Conservation (phyloP, 2,113 vertebrate genomes). For the Callopanchax toddi region DNA sequence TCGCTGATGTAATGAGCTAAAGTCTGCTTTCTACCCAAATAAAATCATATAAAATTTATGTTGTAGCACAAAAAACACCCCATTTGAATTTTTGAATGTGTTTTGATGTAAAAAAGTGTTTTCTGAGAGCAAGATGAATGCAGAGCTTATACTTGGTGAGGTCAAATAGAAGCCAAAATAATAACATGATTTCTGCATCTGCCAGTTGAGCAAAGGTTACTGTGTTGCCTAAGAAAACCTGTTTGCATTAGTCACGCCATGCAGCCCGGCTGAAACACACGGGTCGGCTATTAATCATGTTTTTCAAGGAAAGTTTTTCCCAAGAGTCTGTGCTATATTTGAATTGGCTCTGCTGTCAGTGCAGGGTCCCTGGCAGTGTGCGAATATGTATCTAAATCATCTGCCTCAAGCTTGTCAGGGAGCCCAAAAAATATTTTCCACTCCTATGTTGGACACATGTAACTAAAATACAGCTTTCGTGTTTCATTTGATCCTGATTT, state of each 20-base stretch:
- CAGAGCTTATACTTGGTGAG: not conserved
- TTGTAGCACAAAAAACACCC: no score
- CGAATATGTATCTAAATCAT: constrained; percentile 68
- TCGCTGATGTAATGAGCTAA: constrained; percentile 32
- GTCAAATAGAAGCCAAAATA: constrained; percentile 27
- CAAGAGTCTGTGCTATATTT: constrained; percentile 74
- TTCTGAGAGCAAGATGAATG: not conserved
- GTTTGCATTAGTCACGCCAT: constrained; percentile 66
- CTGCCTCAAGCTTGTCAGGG: constrained; percentile 42
- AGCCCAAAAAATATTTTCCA: constrained; percentile 35
- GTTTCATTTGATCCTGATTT: not conserved
- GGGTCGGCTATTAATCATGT: constrained; percentile 64
- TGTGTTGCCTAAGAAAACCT: constrained; percentile 61
- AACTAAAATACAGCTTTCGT: constrained; percentile 39
- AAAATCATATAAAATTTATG: not conserved
- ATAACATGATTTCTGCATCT: constrained; percentile 25
- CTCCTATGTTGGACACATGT: constrained; percentile 23
- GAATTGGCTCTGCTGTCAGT: constrained; percentile 62
- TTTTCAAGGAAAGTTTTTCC: constrained; percentile 70
- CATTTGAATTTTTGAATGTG: not conserved
- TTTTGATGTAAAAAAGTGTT: not conserved
- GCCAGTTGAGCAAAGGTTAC: constrained; percentile 59
- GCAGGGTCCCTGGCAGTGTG: constrained; percentile 55
- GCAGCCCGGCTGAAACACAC: constrained; percentile 47
- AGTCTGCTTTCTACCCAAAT: constrained; percentile 18